Percentiles rank a stretch among this genome's conserved stretches.
These are phyloP conservation scores for Recurvirostra avosetta DNA, from an alignment of 2,113 vertebrate genomes.

Conservation along the genomic window DNA sequence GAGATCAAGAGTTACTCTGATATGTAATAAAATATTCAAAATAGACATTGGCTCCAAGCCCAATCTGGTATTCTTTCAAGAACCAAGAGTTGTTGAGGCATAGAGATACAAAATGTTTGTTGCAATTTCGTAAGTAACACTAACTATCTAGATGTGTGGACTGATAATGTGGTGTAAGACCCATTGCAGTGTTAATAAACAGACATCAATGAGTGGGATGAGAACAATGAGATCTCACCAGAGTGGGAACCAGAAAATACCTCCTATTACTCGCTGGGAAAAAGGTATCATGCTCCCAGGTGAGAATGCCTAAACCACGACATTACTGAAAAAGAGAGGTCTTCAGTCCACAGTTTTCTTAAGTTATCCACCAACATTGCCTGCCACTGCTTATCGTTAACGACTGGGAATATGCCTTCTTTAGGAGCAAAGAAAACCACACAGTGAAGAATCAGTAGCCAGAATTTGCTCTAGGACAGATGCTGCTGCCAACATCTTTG, in stretches of 20 bases:
- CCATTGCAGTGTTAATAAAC: background rate
- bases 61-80: background rate
- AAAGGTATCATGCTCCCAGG: background rate
- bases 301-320: background rate
- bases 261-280: background rate
- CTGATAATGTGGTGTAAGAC: background rate
- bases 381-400: background rate
- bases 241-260: background rate
- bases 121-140: background rate
- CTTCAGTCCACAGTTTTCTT: background rate
- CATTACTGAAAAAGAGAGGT: background rate
- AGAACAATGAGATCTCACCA: background rate
- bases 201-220: background rate
- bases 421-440: background rate
- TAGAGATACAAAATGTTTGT: background rate
- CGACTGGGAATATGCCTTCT: background rate
- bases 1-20: background rate
- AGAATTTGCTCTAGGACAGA: background rate
- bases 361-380: background rate
- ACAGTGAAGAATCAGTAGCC: background rate
- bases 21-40: background rate
- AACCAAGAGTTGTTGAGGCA: background rate
- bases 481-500: background rate
- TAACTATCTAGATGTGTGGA: background rate
- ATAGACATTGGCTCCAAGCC: background rate